A percentile compares a stretch with the other conserved stretches of the same genome.
Conservation (phyloP, 2,797 vertebrate species). For the Craterocephalus amniculus region DNA sequence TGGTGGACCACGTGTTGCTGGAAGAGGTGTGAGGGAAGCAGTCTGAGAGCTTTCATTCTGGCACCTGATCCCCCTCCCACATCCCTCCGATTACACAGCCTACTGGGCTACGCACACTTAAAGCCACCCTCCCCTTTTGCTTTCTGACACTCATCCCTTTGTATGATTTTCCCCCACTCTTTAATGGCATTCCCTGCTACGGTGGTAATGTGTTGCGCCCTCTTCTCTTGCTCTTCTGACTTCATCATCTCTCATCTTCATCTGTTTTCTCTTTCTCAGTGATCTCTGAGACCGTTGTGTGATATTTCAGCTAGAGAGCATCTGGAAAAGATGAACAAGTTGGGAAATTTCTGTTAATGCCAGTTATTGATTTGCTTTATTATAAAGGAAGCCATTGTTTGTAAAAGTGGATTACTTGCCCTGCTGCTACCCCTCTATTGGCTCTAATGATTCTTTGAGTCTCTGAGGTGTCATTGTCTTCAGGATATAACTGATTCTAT, state of each 20-base stretch:
- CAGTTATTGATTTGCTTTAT: slow-evolving; percentile 78
- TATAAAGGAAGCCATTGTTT: slow-evolving; percentile 80
- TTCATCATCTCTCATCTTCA: slow-evolving; percentile 50
- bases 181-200: slow-evolving; percentile 36
- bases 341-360: slow-evolving; percentile 53
- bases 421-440: slow-evolving; percentile 49
- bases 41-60: slow-evolving; percentile 64
- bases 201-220: slow-evolving; percentile 15
- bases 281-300: slow-evolving; percentile 47
- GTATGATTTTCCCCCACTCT: slow-evolving; percentile 26
- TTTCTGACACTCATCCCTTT: slow-evolving; percentile 29
- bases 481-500: slow-evolving; percentile 32
- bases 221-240: slow-evolving; percentile 39
- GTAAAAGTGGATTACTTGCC: slow-evolving; percentile 51
- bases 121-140: slow-evolving; percentile 24
- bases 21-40: slow-evolving; percentile 69
- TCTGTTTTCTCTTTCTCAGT: slow-evolving; percentile 41
- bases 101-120: slow-evolving; percentile 18
- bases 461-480: slow-evolving; percentile 54
- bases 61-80: slow-evolving; percentile 57
- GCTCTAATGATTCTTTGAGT: slow-evolving; percentile 35
- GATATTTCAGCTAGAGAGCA: slow-evolving; percentile 62
- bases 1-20: slow-evolving; percentile 53
- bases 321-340: slow-evolving; percentile 75
- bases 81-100: slow-evolving; percentile 45